These are phyloP conservation scores for Rosalia funebris DNA, from an alignment of 2,888 invertebrate species.

Conservation along the genomic window DNA sequence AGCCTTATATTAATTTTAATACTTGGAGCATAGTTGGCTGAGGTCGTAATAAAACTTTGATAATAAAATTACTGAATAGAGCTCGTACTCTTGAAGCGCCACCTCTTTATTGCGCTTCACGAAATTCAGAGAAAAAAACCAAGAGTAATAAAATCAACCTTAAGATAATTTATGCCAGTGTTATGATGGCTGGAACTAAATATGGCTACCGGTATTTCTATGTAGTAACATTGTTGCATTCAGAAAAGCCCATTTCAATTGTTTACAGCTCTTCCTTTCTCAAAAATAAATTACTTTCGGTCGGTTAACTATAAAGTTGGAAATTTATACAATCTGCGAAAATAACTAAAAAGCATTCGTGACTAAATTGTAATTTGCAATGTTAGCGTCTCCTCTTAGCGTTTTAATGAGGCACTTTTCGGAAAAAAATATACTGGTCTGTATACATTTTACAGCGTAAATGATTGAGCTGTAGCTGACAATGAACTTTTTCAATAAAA, in stretches of 20 bases:
- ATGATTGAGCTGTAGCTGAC: too few species aligned
- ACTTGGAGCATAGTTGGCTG: slow-evolving; percentile 33
- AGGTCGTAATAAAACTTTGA: slow-evolving; percentile 35
- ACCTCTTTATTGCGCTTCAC: slow-evolving; percentile 31
- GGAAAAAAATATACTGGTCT: neutral
- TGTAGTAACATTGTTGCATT: slow-evolving; percentile 34
- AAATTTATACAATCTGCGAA: slow-evolving; percentile 32
- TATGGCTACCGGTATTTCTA: slow-evolving; percentile 35
- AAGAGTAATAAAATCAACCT: slow-evolving; percentile 33
- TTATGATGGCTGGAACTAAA: slow-evolving; percentile 38
- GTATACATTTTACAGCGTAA: too few species aligned
- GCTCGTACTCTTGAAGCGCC: slow-evolving; percentile 24
- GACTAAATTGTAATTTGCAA: neutral
- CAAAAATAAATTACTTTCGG: slow-evolving; percentile 30
- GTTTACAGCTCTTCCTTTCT: slow-evolving; percentile 22
- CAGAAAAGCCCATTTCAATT: slow-evolving; percentile 28
- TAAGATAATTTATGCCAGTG: slow-evolving; percentile 33
- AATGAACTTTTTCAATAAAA: too few species aligned
- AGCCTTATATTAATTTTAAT: too few species aligned
- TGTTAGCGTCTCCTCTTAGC: neutral
- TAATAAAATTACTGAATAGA: slow-evolving; percentile 40
- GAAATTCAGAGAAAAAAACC: slow-evolving; percentile 31
- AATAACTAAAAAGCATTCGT: neutral
- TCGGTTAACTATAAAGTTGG: slow-evolving; percentile 26
- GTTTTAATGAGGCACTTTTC: neutral